Percentiles rank a stretch among this genome's conserved stretches.
These are phyloP conservation scores for Thamnophis sirtalis DNA, from an alignment of 2,113 vertebrate genomes.

Conservation along the genomic window DNA sequence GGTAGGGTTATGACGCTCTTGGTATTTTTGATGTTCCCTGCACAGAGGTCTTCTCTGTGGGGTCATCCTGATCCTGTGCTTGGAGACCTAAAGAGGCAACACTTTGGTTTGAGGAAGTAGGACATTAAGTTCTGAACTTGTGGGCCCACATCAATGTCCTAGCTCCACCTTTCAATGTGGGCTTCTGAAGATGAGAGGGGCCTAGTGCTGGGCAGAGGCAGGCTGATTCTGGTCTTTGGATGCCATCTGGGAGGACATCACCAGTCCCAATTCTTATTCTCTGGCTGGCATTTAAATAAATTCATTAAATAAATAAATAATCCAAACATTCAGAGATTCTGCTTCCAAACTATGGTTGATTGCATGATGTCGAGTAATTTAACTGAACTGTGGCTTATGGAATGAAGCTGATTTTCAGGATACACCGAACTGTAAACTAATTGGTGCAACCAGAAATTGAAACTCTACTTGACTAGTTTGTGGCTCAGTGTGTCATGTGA, in stretches of 20 bases:
- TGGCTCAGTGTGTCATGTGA: neutral
- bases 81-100: neutral
- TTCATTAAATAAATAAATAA: neutral
- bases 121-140: neutral
- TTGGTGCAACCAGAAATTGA: neutral
- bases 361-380: neutral
- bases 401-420: neutral
- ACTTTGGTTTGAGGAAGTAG: neutral
- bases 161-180: neutral
- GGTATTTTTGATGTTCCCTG: neutral
- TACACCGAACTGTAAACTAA: neutral
- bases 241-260: neutral
- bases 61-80: neutral
- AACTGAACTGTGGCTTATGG: neutral
- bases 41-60: neutral
- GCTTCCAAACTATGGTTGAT: neutral
- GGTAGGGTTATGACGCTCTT: slow-evolving; percentile 63
- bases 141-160: too few relatives aligned
- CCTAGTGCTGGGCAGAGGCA: neutral
- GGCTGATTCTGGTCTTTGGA: neutral
- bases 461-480: neutral
- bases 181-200: neutral
- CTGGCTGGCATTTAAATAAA: neutral
- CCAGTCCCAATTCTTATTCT: too few relatives aligned
- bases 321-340: too few relatives aligned